A percentile compares a stretch with the other conserved stretches of the same genome.
These are phyloP conservation scores for Oophaga pumilio DNA, from an alignment of 2,113 vertebrate species.

Conservation along the genomic window DNA sequence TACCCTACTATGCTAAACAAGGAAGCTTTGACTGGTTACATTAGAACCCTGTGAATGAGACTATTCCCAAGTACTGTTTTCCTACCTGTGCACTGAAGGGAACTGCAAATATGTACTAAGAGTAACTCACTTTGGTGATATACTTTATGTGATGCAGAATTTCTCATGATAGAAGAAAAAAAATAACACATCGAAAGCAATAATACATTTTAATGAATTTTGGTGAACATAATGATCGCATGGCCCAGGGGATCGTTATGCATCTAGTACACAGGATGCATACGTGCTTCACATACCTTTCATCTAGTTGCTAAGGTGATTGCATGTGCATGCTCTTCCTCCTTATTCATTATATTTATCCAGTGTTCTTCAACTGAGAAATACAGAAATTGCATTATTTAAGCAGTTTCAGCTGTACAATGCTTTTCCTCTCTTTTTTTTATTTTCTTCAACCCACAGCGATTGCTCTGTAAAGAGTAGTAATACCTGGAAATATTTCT, in stretches of 20 bases:
- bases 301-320: conserved; percentile 15
- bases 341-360: conserved; percentile 9
- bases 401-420: neutral
- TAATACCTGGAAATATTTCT: neutral
- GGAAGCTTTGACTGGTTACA: too few species aligned
- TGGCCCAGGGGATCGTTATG: neutral
- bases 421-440: neutral
- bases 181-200: neutral
- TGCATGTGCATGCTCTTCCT: neutral
- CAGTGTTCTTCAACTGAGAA: neutral
- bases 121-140: neutral
- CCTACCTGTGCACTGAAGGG: too few species aligned
- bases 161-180: neutral
- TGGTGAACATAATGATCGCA: neutral
- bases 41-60: too few species aligned
- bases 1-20: too few species aligned
- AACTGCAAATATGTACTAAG: neutral
- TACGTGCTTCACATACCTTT: neutral
- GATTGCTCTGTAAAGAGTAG: neutral
- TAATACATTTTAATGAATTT: neutral
- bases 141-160: neutral
- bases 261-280: neutral
- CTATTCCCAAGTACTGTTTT: too few species aligned
- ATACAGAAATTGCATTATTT: neutral
- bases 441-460: neutral